Base-by-base conservation (phyloP, 2,113 vertebrate species). In the Martes martes region DNA sequence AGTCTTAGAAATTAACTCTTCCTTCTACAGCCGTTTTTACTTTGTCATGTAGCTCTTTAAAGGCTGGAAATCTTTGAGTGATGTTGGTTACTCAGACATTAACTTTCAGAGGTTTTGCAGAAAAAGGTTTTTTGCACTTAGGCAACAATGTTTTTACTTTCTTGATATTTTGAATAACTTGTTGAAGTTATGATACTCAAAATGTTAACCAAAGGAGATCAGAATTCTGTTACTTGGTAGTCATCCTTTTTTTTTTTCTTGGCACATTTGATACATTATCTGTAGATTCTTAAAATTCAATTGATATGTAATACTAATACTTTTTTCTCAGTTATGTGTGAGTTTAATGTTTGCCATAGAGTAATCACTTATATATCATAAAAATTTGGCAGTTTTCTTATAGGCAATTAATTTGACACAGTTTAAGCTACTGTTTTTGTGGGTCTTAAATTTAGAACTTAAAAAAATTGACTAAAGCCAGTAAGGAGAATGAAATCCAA, bases 211-310 rank as follows among this genome's bases (percentile, higher is more conserved):
- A 84, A 80, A 95, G 36, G 52, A 88, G 94, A 76, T 87, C 19
- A 73, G 61, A 92, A 91, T 89, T 78, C 52, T 88, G 89, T 92
- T 61, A 61, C 14, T 81, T 89, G 26, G 33, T 55, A 81, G 13
- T 47, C 39, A 80, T 26, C 16, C 42, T 31, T 59, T 91, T 95
- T 90, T 90, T 52, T 52, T 52, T 52, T n/a, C 28, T 85, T 81
- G 52, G 36, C 74, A 14, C 18, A 13, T 69, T 69, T 91, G n/a
- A 47, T 78, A 47, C 52, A 8, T 10, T 89, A 47, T 71, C 8
- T 94, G 8, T 86, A 89, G 82, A 81, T 69, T 93, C 18, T 95
- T 89, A 89, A 96, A 88, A 82, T 97, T 96, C n/a, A 74, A 3
- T 73, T 79, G 47, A 42, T 91, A 1, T 19, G 28, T 89, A 81